These are phyloP conservation scores for Erethizon dorsatum DNA, from an alignment of 2,797 vertebrate genomes.

Conservation along the genomic window DNA sequence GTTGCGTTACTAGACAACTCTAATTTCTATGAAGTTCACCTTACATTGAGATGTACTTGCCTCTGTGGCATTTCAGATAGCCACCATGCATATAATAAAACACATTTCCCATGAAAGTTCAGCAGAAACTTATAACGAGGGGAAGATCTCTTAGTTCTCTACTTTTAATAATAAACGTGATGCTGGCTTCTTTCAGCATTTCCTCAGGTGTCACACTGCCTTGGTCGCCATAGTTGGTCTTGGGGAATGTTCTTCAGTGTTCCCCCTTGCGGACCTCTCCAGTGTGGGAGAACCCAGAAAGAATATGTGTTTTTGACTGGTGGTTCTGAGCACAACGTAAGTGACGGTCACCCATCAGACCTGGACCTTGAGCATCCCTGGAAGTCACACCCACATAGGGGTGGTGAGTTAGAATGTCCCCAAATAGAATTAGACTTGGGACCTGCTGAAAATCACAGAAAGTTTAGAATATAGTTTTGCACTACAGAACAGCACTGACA, in stretches of 20 bases:
- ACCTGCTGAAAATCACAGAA: neutral
- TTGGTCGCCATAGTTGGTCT: too few species aligned
- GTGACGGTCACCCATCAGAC: too few species aligned
- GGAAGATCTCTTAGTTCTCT: neutral
- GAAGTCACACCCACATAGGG: fast-evolving
- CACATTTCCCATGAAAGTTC: neutral
- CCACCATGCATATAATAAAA: neutral
- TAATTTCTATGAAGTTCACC: neutral
- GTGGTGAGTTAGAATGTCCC: neutral
- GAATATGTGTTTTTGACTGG: fast-evolving
- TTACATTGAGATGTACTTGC: neutral
- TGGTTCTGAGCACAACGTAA: neutral
- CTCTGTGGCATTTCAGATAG: neutral
- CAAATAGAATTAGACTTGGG: fast-evolving
- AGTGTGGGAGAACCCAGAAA: neutral
- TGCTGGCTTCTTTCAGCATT: neutral
- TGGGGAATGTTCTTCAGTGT: neutral
- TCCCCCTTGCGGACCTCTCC: neutral
- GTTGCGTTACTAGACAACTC: neutral
- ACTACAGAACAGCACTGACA: neutral
- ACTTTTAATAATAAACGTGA: neutral
- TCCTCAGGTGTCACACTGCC: neutral
- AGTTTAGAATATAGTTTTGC: neutral
- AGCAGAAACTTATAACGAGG: neutral
- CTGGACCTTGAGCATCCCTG: too few species aligned